A percentile compares a stretch with the other conserved stretches of the same genome.
These are phyloP conservation scores for Ictalurus furcatus DNA, from an alignment of 2,113 vertebrate genomes.

Conservation along the genomic window DNA sequence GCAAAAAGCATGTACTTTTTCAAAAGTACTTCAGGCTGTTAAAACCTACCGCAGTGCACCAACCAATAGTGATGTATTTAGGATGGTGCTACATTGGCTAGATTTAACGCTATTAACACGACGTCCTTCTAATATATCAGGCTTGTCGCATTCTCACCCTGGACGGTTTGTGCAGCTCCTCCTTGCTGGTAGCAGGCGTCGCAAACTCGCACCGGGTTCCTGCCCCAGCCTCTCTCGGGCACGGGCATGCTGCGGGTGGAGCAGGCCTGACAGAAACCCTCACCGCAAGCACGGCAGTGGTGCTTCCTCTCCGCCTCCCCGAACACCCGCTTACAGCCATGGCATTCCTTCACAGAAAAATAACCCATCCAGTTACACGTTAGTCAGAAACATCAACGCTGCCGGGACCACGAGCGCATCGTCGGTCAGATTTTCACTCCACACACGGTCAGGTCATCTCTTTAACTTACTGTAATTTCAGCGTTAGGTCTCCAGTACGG, in stretches of 20 bases:
- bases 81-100: neutral
- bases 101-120: neutral
- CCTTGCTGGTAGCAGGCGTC: constrained; percentile 71
- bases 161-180: constrained; percentile 53
- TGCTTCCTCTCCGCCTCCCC: constrained; percentile 77
- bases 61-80: neutral
- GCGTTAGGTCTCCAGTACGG: constrained; percentile 79
- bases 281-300: constrained; percentile 79
- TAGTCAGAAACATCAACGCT: neutral
- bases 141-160: constrained; percentile 58
- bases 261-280: constrained; percentile 81
- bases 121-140: neutral
- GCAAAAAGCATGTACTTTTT: neutral
- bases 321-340: constrained; percentile 72
- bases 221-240: constrained; percentile 79
- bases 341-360: constrained; percentile 66
- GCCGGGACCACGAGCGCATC: neutral
- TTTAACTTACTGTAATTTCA: constrained; percentile 74
- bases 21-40: neutral
- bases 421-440: neutral
- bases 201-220: constrained; percentile 76
- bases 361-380: too few relatives aligned
- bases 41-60: neutral
- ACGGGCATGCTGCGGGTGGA: constrained; percentile 77
- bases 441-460: neutral